phyloP scores from a whole-genome alignment of 2,888 invertebrate species.

The Cryptocephalus moraei region DNA sequence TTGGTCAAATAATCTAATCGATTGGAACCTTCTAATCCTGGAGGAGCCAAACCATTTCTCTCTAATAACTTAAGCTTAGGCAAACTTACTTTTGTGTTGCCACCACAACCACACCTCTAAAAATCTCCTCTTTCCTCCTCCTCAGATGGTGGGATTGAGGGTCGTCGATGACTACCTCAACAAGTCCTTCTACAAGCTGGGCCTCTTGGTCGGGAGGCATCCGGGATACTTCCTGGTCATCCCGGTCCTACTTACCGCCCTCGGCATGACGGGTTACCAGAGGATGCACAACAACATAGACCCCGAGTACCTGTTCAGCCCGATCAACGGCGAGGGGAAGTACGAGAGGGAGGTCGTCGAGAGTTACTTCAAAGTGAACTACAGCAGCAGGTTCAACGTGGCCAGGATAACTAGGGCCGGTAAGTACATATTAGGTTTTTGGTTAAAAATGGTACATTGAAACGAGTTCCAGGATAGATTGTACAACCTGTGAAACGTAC shows the following conservation, averaged over 20 bases:
- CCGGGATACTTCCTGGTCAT: constrained; percentile 85
- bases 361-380: constrained; percentile 77
- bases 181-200: constrained; percentile 71
- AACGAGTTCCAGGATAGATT: too few relatives aligned
- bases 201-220: constrained; percentile 65
- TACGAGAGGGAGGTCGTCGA: constrained; percentile 73
- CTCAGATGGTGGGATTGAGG: constrained; percentile 66
- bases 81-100: too few relatives aligned
- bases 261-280: constrained; percentile 83
- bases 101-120: neutral
- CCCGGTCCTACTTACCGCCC: constrained; percentile 68
- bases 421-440: constrained; percentile 26
- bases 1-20: too few relatives aligned
- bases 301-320: constrained; percentile 87
- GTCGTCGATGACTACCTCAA: constrained; percentile 73
- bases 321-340: constrained; percentile 77
- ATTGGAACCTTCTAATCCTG: too few relatives aligned
- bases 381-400: constrained; percentile 74
- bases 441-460: too few relatives aligned
- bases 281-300: constrained; percentile 81
- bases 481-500: too few relatives aligned
- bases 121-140: constrained; percentile 8
- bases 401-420: constrained; percentile 82
- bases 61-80: too few relatives aligned
- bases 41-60: too few relatives aligned